Evolutionary conservation across 2,888 invertebrate species (phyloP).

Genomic region (Pachymerium ferrugineum): DNA sequence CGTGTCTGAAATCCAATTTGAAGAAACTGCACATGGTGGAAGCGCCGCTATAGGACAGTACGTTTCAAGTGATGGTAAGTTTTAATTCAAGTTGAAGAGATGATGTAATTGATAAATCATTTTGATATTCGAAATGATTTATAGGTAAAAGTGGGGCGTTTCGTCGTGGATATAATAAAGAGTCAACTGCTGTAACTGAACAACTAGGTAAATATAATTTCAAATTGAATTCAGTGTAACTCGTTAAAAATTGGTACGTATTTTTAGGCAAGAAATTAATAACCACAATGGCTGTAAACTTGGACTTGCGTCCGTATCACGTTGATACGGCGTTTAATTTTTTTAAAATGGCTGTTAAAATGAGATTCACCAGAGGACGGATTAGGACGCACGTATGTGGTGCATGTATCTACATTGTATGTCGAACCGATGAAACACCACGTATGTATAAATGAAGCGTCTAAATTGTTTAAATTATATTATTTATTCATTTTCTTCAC

Average conservation of each 20-base stretch:
- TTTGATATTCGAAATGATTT: too few species aligned
- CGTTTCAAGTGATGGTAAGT: slow-evolving; percentile 77
- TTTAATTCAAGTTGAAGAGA: slow-evolving; percentile 46
- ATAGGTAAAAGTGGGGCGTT: slow-evolving; percentile 37
- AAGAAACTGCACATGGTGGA: slow-evolving; percentile 84
- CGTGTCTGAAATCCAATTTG: slow-evolving; percentile 93
- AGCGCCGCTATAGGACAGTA: slow-evolving; percentile 86
- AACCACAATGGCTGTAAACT: slow-evolving; percentile 74
- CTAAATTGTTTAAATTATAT: not conserved
- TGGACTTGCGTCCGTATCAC: slow-evolving; percentile 81
- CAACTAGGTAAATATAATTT: slow-evolving; percentile 47
- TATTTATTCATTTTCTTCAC: not conserved
- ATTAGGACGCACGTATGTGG: slow-evolving; percentile 86
- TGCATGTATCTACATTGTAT: slow-evolving; percentile 95
- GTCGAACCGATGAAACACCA: slow-evolving; percentile 87
- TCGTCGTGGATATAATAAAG: slow-evolving; percentile 46
- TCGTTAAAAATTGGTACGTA: not conserved
- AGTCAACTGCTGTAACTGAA: slow-evolving; percentile 51
- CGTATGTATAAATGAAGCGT: slow-evolving; percentile 59
- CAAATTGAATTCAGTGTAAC: not conserved
- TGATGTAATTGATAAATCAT: not conserved
- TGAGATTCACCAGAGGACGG: slow-evolving; percentile 83
- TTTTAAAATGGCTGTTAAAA: slow-evolving; percentile 80
- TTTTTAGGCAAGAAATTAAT: slow-evolving; percentile 64
- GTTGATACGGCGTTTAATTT: slow-evolving; percentile 90